Percentiles rank a stretch among this genome's conserved stretches.
Evolutionary conservation across 2,113 vertebrate species (phyloP).

Genomic region (Nycticorax nycticorax): DNA sequence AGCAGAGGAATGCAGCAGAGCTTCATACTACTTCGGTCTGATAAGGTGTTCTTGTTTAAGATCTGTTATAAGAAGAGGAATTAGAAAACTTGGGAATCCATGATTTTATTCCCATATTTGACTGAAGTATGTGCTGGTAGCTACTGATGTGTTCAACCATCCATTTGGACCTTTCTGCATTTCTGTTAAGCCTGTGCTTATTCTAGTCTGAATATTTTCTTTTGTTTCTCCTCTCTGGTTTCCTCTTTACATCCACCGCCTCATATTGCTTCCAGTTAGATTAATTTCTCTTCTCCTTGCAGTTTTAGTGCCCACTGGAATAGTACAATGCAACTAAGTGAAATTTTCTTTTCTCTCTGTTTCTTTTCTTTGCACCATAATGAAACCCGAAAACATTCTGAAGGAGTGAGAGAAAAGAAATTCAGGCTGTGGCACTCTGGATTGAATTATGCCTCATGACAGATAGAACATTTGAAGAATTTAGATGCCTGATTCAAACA

Average conservation of each 20-base stretch:
- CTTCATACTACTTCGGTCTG: background rate
- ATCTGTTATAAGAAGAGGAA: background rate
- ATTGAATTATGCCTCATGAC: background rate
- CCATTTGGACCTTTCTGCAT: background rate
- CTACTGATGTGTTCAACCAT: background rate
- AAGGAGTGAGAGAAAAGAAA: background rate
- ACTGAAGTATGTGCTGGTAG: background rate
- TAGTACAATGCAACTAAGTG: background rate
- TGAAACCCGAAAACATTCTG: background rate
- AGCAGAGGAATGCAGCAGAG: background rate
- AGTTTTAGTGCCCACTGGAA: background rate
- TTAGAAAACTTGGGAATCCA: background rate
- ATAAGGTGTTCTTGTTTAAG: background rate
- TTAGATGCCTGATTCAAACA: background rate
- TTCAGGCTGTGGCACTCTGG: background rate
- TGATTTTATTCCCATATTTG: background rate
- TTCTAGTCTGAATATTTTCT: background rate
- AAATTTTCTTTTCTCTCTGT: background rate
- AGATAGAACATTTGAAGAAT: background rate
- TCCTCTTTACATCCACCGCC: background rate
- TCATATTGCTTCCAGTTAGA: background rate
- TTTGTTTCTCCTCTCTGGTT: background rate
- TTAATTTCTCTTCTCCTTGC: background rate
- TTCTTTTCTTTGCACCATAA: background rate
- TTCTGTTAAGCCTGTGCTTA: background rate